Percentiles rank a stretch among this genome's conserved stretches.
phyloP scores from a whole-genome alignment of 1,140 invertebrate species.

The Pristionchus pacificus region DNA sequence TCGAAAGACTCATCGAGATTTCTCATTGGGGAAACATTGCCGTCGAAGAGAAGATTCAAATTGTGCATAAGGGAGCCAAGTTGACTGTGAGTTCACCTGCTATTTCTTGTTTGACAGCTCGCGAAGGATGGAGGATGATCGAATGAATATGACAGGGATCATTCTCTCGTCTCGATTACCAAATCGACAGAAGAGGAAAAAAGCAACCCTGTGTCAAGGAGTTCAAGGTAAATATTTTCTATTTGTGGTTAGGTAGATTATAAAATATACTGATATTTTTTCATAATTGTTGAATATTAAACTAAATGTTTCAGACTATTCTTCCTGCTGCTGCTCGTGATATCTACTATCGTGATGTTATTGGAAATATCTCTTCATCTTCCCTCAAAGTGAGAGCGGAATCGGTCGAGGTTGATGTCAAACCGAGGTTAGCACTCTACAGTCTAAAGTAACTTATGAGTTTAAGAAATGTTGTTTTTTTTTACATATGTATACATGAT shows the following conservation, averaged over 20 bases:
- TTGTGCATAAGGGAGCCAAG: conserved; percentile 83
- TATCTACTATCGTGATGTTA: conserved; percentile 91
- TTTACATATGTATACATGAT: not conserved
- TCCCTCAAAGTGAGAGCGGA: conserved; percentile 74
- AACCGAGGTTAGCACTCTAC: conserved; percentile 67
- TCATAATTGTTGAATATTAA: not conserved
- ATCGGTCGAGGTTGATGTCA: conserved; percentile 85
- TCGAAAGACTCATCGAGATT: conserved; percentile 85
- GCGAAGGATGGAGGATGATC: conserved; percentile 12
- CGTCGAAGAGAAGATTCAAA: conserved; percentile 85
- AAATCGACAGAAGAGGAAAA: conserved; percentile 48
- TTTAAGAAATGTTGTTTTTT: not conserved
- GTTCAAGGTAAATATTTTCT: conserved; percentile 43
- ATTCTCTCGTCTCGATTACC: conserved; percentile 55
- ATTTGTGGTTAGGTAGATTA: not conserved
- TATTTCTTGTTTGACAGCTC: not conserved
- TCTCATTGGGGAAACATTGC: conserved; percentile 99
- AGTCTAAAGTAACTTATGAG: not conserved
- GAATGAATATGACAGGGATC: conserved; percentile 27
- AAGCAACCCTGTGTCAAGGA: conserved; percentile 46
- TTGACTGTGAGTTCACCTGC: conserved; percentile 59
- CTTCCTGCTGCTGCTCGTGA: conserved; percentile 83
- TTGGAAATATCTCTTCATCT: conserved; percentile 98
- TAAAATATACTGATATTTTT: conserved; percentile 6
- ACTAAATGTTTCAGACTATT: too few relatives aligned